Conservation (phyloP, 1,140 invertebrate species). For the Cardiocondyla obscurior region DNA sequence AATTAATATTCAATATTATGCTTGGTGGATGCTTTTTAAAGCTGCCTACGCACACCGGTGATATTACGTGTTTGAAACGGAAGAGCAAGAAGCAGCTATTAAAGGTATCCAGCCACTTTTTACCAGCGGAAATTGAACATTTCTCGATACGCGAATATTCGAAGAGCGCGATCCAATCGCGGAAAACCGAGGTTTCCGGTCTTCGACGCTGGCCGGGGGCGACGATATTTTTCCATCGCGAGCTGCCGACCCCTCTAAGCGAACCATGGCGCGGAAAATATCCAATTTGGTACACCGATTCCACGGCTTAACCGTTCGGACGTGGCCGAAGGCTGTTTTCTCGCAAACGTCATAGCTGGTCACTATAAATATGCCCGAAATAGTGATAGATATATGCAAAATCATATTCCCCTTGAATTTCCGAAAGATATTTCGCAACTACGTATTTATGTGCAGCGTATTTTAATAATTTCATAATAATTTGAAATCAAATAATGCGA, state of each 20-base stretch:
- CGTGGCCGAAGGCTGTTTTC: conserved; percentile 65
- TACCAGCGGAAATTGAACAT: conserved; percentile 52
- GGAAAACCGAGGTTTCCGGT: conserved; percentile 61
- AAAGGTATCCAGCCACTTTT: conserved; percentile 48
- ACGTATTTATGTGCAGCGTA: background rate
- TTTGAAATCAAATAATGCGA: too few species aligned
- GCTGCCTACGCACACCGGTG: conserved; percentile 23
- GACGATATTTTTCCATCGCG: conserved; percentile 67
- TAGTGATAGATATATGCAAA: conserved; percentile 27
- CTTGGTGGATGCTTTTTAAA: conserved; percentile 50
- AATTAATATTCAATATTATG: conserved; percentile 54
- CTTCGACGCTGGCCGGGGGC: conserved; percentile 47
- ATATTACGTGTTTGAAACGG: conserved; percentile 48
- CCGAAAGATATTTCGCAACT: background rate
- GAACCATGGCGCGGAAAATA: conserved; percentile 67
- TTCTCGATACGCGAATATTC: conserved; percentile 56
- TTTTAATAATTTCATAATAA: too few species aligned
- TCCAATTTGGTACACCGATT: conserved; percentile 71
- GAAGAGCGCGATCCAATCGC: conserved; percentile 62
- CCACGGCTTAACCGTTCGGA: conserved; percentile 66
- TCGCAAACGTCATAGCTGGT: conserved; percentile 38
- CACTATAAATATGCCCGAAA: conserved; percentile 42
- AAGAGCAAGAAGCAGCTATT: conserved; percentile 57
- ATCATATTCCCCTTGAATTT: background rate
- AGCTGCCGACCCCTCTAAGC: conserved; percentile 41